A percentile compares a stretch with the other conserved stretches of the same genome.
Evolutionary conservation across 2,797 vertebrate species (phyloP).

Genomic region (Salmo trutta): DNA sequence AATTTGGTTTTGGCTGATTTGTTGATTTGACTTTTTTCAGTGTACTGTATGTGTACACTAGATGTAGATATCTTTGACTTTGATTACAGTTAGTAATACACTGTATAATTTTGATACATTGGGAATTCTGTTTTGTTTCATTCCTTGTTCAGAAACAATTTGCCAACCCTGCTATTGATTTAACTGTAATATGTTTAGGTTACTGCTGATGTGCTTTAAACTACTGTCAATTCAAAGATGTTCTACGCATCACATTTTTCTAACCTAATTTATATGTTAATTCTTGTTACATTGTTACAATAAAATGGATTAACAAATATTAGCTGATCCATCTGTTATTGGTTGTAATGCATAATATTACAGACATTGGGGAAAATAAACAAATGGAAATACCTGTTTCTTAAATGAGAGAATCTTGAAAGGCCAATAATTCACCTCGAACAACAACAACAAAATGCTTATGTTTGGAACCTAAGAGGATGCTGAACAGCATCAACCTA

Average conservation of each 20-base stretch:
- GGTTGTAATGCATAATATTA: not conserved
- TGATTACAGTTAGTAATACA: not conserved
- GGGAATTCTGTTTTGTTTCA: not conserved
- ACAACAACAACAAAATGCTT: not conserved
- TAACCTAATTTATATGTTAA: constrained; percentile 1
- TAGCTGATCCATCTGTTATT: not conserved
- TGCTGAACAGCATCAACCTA: no score
- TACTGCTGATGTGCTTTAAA: not conserved
- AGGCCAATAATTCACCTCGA: not conserved
- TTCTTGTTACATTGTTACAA: not conserved
- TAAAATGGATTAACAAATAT: not conserved
- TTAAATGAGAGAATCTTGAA: not conserved
- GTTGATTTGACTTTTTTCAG: not conserved
- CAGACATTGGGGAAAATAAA: not conserved
- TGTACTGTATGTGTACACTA: not conserved
- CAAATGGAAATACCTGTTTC: not conserved
- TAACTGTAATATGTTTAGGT: not conserved
- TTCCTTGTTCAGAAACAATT: not conserved
- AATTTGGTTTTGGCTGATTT: no score
- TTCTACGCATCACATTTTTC: no score
- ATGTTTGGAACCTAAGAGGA: not conserved
- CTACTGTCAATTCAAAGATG: not conserved
- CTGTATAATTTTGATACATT: not conserved
- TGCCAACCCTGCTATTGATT: not conserved
- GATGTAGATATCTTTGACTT: not conserved